Base-by-base conservation (phyloP, 1,140 invertebrate genomes). In the Drosophila pseudoobscura region DNA sequence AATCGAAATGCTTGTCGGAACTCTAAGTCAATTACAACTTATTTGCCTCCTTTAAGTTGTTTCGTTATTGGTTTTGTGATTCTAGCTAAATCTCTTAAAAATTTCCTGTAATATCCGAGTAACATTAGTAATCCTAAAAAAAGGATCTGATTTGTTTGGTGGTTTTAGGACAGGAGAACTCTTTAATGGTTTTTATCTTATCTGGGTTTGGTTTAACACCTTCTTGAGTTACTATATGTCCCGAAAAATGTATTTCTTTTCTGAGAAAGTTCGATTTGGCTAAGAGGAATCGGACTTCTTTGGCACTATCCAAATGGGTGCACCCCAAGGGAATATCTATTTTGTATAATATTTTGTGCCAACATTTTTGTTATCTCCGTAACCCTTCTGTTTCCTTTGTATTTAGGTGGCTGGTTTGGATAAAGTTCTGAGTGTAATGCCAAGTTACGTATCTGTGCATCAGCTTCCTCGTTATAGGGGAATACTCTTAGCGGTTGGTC, bases 351-450 rank as follows among this genome's bases (percentile, higher is more conserved):
- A 8, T 50, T 60, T 13, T 58, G 49, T 13, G 49, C 29, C 3
- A 66, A 31, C 55, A 66, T 66, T 47, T 58, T 53, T 3, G 20
- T 2, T 29, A 68, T 49, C 17, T 24, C 8, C n/a, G 13, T 13
- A 51, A 13, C 13, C 20, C 13, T n/a, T 43, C 13, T 11, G n/a
- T 39, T 24, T 43, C 57, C 5, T 60, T 26, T 8, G n/a, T 22
- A 20, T 46, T 57, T 13, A 57, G 15, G 5, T 57, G 24, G 6
- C 9, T 26, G 22, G 22, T 29, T 51, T 29, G 26, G 7, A 51
- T n/a, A 20, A 17, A 6, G 35, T 9, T n/a, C 15, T 2, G n/a
- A 6, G 7, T 45, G 6, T 6, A 17, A 6, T 45, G 6, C 1
- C 13, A 35, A 2, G 15, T 9, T 51, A 4, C 15, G 26, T 17